A percentile compares a stretch with the other conserved stretches of the same genome.
These are phyloP conservation scores for Cavia aperea DNA, from an alignment of 2,113 vertebrate species.

Conservation along the genomic window DNA sequence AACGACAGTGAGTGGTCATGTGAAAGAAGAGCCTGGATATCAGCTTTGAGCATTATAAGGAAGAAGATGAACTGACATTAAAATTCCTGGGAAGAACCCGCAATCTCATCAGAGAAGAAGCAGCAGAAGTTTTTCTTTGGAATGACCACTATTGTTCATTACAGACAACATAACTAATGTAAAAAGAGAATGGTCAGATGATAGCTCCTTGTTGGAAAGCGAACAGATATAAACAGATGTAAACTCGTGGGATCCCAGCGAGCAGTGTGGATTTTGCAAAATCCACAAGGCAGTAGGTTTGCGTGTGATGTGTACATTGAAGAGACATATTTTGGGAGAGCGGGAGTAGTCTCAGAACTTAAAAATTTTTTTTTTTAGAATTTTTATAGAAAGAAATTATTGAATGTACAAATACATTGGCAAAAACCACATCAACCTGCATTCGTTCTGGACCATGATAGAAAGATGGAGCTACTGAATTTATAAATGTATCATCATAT, in stretches of 20 bases:
- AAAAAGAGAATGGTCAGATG: conserved; percentile 81
- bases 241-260: conserved; percentile 86
- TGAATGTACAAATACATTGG: conserved; percentile 31
- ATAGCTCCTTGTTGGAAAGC: conserved; percentile 76
- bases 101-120: conserved; percentile 86
- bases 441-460: conserved; percentile 50
- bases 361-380: not conserved
- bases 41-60: conserved; percentile 71
- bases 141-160: conserved; percentile 94
- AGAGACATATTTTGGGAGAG: conserved; percentile 19
- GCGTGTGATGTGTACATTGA: conserved; percentile 9
- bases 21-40: conserved; percentile 76
- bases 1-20: conserved; percentile 64
- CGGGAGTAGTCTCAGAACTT: conserved; percentile 30
- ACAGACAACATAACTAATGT: conserved; percentile 91
- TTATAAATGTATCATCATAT: conserved; percentile 30
- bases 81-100: conserved; percentile 86
- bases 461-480: conserved; percentile 52
- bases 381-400: conserved; percentile 33
- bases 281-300: conserved; percentile 92
- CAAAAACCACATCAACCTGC: conserved; percentile 7
- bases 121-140: conserved; percentile 86
- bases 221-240: conserved; percentile 65
- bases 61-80: conserved; percentile 82
- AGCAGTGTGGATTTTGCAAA: conserved; percentile 93